phyloP scores from a whole-genome alignment of 2,113 vertebrate genomes.

The Catagonus wagneri region DNA sequence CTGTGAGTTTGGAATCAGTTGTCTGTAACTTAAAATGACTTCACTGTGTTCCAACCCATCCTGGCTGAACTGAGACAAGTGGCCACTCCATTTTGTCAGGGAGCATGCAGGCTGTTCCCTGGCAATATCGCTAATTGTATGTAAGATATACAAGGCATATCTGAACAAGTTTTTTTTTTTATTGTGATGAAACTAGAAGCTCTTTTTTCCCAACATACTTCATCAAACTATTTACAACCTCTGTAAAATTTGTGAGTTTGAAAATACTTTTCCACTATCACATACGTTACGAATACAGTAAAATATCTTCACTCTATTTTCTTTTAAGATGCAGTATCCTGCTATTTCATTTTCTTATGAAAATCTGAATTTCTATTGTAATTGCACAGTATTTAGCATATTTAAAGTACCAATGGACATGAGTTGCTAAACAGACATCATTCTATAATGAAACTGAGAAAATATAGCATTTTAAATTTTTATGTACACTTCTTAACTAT shows the following conservation, averaged over 20 bases:
- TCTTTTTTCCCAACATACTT: constrained; percentile 85
- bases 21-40: constrained; percentile 64
- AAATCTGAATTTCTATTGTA: constrained; percentile 80
- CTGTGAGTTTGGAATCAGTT: constrained; percentile 68
- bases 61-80: constrained; percentile 78
- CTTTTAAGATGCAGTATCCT: constrained; percentile 89
- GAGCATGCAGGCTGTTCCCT: constrained; percentile 57
- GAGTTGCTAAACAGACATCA: constrained; percentile 76
- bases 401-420: constrained; percentile 81
- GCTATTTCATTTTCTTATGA: constrained; percentile 81
- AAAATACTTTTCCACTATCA: constrained; percentile 92
- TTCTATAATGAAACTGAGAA: constrained; percentile 79
- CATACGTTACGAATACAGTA: constrained; percentile 92
- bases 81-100: constrained; percentile 72
- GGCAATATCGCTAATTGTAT: constrained; percentile 58
- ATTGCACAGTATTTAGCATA: constrained; percentile 78
- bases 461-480: constrained; percentile 82
- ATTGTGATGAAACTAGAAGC: constrained; percentile 89
- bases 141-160: constrained; percentile 82
- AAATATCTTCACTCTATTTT: constrained; percentile 88
- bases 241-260: constrained; percentile 91
- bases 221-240: constrained; percentile 92
- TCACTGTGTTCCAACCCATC: constrained; percentile 50
- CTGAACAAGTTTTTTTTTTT: constrained; percentile 73
- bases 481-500: constrained; percentile 84